phyloP scores from a whole-genome alignment of 2,113 vertebrate genomes.

The Epinephelus lanceolatus region DNA sequence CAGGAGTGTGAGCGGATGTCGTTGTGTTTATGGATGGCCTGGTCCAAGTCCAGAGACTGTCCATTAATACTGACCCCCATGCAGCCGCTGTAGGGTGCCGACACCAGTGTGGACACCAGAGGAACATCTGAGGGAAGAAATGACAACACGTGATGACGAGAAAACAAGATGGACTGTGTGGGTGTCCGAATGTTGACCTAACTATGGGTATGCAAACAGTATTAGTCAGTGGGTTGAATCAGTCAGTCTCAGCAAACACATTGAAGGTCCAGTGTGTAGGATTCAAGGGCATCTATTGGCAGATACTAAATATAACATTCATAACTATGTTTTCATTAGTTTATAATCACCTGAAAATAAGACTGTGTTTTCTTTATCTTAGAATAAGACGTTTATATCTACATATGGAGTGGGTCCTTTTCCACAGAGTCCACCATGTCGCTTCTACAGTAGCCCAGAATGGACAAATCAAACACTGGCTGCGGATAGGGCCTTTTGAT shows the following conservation, averaged over 20 bases:
- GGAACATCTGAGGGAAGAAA: conserved; percentile 87
- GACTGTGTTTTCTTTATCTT: no score
- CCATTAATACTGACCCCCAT: conserved; percentile 90
- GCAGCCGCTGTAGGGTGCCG: conserved; percentile 92
- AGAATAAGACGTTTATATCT: no score
- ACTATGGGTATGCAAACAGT: not conserved
- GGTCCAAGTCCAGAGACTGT: conserved; percentile 89
- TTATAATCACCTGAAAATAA: no score
- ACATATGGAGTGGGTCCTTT: no score
- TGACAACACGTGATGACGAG: conserved; percentile 12
- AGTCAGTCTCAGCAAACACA: conserved; percentile 17
- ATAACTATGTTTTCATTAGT: no score
- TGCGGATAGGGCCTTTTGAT: no score
- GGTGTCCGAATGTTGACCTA: not conserved
- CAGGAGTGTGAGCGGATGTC: conserved; percentile 97
- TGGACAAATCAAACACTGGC: no score
- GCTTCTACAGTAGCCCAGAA: no score
- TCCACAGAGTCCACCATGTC: no score
- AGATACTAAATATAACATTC: no score
- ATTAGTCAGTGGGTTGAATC: conserved; percentile 2
- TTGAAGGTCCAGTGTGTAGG: no score
- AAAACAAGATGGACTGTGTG: conserved; percentile 4
- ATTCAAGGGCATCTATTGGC: no score
- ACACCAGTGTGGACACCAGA: conserved; percentile 91
- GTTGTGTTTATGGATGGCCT: conserved; percentile 91